Evolutionary conservation across 2,113 vertebrate species (phyloP), one percentile per base, ranked within the genome.

Genomic region (Tapirus terrestris): DNA sequence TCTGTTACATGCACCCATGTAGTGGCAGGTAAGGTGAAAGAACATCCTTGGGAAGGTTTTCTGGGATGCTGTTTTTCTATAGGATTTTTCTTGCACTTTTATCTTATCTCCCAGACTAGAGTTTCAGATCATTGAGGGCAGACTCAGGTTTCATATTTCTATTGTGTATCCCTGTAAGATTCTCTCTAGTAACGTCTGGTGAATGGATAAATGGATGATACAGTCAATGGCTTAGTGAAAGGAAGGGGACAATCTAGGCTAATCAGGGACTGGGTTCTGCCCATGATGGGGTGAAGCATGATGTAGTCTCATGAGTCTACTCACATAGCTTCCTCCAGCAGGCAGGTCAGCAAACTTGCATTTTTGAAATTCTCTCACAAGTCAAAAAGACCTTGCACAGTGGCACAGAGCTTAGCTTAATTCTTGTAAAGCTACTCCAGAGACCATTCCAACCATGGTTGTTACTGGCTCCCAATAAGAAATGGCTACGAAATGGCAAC

Each of bases 401-500:
- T 36, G 67, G 23, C 23, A 65, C n/a, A 85, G 20, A 92, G 16
- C 56, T 36, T 65, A 90, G 61, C 53, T 87, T 91, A 77, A 68
- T 93, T 65, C 45, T 75, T 91, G 65, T 23, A 6, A 80, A 63
- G 36, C 51, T 80, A 89, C 29, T 91, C 33, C 16, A 85, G n/a
- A 61, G n/a, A 48, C 75, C 48, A 83, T 84, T 88, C 18, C 5
- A 95, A 95, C n/a, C 9, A 51, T 25, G 4, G 36, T 2, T 21
- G 36, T 63, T 81, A 76, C 10, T 58, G 14, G 16, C 53, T 83
- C 60, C 45, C 75, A 77, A 20, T n/a, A 77, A 93, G 51, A 90
- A 94, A 90, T 48, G 23, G 73, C 65, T 81, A 91, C 36, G 67
- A 53, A 92, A 91, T 87, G 63, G 27, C 33, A 96, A 48, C n/a